A percentile compares a stretch with the other conserved stretches of the same genome.
Conservation (phyloP, 2,113 vertebrate genomes). For the Ciconia maguari region DNA sequence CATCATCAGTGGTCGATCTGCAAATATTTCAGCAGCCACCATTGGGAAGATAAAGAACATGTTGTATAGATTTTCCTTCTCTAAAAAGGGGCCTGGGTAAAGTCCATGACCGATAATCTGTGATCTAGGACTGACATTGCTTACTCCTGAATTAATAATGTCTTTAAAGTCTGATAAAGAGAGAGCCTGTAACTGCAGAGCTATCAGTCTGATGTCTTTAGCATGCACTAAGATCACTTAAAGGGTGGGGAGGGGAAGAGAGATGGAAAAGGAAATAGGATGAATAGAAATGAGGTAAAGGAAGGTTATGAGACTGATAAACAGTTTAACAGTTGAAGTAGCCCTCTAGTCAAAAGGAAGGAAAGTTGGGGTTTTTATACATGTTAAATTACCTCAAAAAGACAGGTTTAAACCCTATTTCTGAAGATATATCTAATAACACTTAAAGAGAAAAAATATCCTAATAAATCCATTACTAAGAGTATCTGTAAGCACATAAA, state of each 20-base stretch:
- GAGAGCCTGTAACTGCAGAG: not conserved
- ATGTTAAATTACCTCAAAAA: not conserved
- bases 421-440: conserved; percentile 14
- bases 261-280: not conserved
- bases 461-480: conserved; percentile 36
- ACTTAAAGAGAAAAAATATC: conserved; percentile 34
- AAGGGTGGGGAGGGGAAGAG: not conserved
- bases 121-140: not conserved
- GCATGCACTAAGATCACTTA: not conserved
- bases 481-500: conserved; percentile 38
- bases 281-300: conserved; percentile 1
- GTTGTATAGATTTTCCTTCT: conserved; percentile 51
- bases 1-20: not conserved
- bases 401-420: conserved; percentile 3
- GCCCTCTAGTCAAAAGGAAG: not conserved
- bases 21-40: conserved; percentile 33
- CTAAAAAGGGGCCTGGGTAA: not conserved
- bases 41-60: conserved; percentile 7
- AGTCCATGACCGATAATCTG: conserved; percentile 25
- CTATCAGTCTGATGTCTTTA: not conserved
- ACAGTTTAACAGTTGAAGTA: not conserved
- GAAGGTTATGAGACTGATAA: not conserved
- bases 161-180: not conserved
- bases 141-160: conserved; percentile 22
- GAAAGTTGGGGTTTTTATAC: not conserved